These are phyloP conservation scores for Philopotamus ludificatus DNA, from an alignment of 1,140 invertebrate genomes.

Conservation along the genomic window DNA sequence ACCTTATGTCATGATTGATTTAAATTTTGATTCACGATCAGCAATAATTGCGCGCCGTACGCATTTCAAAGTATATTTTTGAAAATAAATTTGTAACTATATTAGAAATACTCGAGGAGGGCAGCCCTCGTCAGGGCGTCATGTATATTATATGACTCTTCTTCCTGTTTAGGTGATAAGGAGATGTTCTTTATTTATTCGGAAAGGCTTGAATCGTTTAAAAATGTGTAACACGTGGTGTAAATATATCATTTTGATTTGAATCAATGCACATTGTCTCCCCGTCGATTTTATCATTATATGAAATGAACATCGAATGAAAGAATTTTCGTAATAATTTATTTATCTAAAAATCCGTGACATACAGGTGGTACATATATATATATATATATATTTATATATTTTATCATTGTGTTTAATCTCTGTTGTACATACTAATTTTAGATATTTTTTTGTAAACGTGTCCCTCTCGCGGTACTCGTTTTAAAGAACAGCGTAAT, in stretches of 20 bases:
- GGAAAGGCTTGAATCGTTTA: conserved; percentile 2
- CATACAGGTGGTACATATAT: neutral
- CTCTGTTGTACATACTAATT: conserved; percentile 42
- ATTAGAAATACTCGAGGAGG: conserved; percentile 11
- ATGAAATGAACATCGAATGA: conserved; percentile 16
- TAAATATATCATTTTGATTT: neutral
- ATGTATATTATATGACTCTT: conserved; percentile 25
- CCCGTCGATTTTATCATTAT: neutral
- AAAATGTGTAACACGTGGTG: neutral
- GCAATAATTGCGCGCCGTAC: no score
- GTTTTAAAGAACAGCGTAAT: conserved; percentile 10
- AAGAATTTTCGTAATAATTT: conserved; percentile 20
- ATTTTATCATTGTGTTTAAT: conserved; percentile 29
- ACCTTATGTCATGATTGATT: neutral
- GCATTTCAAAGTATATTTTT: neutral
- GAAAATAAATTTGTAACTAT: neutral
- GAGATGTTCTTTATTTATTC: neutral
- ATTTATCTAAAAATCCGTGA: conserved; percentile 8
- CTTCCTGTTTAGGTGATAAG: conserved; percentile 27
- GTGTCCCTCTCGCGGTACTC: no score
- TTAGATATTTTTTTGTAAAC: conserved; percentile 28
- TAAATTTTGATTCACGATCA: no score
- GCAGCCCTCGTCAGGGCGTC: conserved; percentile 24
- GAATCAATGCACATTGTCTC: neutral
- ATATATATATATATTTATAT: conserved; percentile 8